Conservation (phyloP, 1,140 invertebrate genomes). For the Metopolophium dirhodum region DNA sequence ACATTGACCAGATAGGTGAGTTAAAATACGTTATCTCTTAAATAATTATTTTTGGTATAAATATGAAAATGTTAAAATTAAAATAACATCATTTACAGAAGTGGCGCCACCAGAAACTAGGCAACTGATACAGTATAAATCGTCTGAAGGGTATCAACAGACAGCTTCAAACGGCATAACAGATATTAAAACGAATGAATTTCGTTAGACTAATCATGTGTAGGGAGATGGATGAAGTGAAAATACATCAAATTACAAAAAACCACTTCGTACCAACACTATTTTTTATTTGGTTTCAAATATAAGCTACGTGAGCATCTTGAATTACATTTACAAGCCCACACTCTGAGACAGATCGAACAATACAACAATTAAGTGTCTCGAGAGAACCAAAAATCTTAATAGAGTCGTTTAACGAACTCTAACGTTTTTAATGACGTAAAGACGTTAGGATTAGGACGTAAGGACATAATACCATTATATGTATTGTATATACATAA, state of each 20-base stretch:
- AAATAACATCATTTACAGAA: neutral
- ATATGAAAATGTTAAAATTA: neutral
- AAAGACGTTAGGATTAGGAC: neutral
- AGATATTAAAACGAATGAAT: neutral
- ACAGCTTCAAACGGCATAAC: neutral
- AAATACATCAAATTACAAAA: neutral
- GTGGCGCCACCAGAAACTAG: neutral
- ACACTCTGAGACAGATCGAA: neutral
- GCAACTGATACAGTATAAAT: neutral
- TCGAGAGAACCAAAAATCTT: neutral
- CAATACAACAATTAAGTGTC: neutral
- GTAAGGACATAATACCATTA: neutral
- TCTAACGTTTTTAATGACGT: neutral
- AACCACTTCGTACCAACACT: neutral
- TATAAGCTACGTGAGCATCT: neutral
- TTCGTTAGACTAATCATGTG: neutral
- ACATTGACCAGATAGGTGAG: neutral
- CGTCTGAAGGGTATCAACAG: neutral
- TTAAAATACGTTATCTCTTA: neutral
- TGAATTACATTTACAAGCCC: neutral
- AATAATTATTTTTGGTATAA: neutral
- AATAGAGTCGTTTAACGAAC: neutral
- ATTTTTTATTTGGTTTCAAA: neutral
- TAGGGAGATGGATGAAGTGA: neutral
- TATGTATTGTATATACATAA: too few species aligned